Conservation (phyloP, 1,140 invertebrate genomes). For the Matsumurasca onukii region DNA sequence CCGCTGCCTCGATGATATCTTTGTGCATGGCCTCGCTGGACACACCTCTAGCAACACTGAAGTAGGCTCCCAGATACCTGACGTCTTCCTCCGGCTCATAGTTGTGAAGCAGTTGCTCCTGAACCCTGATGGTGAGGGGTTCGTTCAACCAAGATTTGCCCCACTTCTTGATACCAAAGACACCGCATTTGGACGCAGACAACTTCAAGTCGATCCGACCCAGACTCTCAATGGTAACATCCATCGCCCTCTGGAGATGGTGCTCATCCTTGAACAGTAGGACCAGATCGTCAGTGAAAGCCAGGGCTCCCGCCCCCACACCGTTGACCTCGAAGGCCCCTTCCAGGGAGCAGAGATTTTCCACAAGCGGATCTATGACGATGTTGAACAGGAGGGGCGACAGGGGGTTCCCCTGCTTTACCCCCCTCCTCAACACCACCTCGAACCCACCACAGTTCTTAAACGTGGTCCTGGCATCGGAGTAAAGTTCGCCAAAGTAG, state of each 20-base stretch:
- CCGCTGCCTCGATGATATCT: neutral
- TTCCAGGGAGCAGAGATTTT: neutral
- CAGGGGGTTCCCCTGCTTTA: slow-evolving; percentile 31
- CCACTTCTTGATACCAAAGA: neutral
- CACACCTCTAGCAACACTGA: neutral
- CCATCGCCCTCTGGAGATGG: neutral
- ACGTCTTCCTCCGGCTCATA: neutral
- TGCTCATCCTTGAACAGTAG: slow-evolving; percentile 31
- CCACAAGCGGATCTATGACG: no score
- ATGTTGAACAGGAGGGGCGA: no score
- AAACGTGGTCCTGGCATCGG: no score
- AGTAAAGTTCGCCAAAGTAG: no score
- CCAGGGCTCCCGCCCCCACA: slow-evolving; percentile 35
- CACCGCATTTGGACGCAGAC: slow-evolving; percentile 1
- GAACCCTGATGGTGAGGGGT: neutral
- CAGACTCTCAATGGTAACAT: no score
- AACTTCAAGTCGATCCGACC: no score
- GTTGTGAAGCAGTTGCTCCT: neutral
- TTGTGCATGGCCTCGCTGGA: no score
- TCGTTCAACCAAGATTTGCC: neutral
- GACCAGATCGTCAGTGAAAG: slow-evolving; percentile 46
- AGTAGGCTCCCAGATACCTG: neutral
- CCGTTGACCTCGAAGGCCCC: neutral
- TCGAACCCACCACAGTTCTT: no score
- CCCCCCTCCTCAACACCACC: no score